These are phyloP conservation scores for Serrognathus titanus DNA, from an alignment of 2,888 invertebrate genomes.

Conservation along the genomic window DNA sequence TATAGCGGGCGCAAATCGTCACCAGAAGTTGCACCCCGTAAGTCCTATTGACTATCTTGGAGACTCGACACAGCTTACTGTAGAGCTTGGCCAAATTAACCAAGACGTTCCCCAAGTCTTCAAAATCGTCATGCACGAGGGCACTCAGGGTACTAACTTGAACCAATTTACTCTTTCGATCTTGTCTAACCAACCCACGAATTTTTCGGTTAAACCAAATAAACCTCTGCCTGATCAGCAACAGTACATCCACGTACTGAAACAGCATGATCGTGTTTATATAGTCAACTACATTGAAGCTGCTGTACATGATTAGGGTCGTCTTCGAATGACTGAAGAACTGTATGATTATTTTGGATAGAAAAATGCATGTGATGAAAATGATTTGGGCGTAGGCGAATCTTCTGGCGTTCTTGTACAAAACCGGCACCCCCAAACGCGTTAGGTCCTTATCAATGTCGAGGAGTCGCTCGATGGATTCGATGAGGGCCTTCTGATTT, in stretches of 20 bases:
- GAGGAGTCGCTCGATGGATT: constrained; percentile 16
- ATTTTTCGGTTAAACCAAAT: constrained; percentile 27
- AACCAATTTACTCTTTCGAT: too few species aligned
- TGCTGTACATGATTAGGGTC: constrained; percentile 24
- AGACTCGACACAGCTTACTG: constrained; percentile 22
- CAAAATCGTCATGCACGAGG: background rate
- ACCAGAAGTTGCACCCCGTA: constrained; percentile 26
- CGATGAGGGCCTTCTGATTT: constrained; percentile 22
- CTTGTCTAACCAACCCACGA: background rate
- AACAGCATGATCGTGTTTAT: constrained; percentile 30
- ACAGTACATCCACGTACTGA: constrained; percentile 26
- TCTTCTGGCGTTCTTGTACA: constrained; percentile 24
- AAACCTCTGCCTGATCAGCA: constrained; percentile 27
- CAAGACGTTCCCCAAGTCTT: background rate
- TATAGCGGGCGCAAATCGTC: constrained; percentile 24
- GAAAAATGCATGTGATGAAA: constrained; percentile 21
- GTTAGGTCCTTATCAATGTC: constrained; percentile 20
- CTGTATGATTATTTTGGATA: constrained; percentile 22
- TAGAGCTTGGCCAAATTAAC: constrained; percentile 23
- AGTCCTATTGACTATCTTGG: constrained; percentile 22
- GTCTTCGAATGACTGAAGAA: constrained; percentile 15
- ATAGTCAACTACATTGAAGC: constrained; percentile 28
- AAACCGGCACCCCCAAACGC: constrained; percentile 16
- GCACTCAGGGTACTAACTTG: too few species aligned
- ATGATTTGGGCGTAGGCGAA: constrained; percentile 22